Evolutionary conservation across 2,113 vertebrate species (phyloP).

Genomic region (Podarcis cretensis): DNA sequence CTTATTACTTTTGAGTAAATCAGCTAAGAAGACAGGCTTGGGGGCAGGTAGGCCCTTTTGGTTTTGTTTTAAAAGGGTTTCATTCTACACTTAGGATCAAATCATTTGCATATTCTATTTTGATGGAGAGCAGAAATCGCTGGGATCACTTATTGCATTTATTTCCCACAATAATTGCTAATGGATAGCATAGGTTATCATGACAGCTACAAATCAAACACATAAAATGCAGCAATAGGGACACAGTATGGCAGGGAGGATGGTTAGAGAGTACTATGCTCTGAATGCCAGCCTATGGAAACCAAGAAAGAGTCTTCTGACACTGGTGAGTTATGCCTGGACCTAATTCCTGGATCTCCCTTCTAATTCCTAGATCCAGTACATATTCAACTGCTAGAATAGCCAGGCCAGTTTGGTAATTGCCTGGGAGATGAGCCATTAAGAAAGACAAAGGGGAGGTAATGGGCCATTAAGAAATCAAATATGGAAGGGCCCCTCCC

Average conservation of each 20-base stretch:
- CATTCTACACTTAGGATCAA: not conserved
- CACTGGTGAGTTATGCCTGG: no score
- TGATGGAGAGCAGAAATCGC: not conserved
- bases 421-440: no score
- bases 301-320: no score
- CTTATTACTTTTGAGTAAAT: not conserved
- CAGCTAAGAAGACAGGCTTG: not conserved
- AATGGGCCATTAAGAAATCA: no score
- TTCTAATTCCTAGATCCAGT: no score
- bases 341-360: no score
- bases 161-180: not conserved
- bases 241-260: not conserved
- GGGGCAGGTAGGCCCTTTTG: not conserved
- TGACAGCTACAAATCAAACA: not conserved
- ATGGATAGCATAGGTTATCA: not conserved
- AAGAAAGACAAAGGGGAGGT: no score
- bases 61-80: not conserved
- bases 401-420: no score
- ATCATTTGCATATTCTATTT: not conserved
- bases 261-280: no score
- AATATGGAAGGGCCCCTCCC: no score
- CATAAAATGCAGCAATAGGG: not conserved
- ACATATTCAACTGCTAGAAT: no score
- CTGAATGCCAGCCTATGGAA: no score
- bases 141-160: not conserved